Evolutionary conservation across 2,797 vertebrate genomes (phyloP).

Genomic region (Ctenopoma multispine): DNA sequence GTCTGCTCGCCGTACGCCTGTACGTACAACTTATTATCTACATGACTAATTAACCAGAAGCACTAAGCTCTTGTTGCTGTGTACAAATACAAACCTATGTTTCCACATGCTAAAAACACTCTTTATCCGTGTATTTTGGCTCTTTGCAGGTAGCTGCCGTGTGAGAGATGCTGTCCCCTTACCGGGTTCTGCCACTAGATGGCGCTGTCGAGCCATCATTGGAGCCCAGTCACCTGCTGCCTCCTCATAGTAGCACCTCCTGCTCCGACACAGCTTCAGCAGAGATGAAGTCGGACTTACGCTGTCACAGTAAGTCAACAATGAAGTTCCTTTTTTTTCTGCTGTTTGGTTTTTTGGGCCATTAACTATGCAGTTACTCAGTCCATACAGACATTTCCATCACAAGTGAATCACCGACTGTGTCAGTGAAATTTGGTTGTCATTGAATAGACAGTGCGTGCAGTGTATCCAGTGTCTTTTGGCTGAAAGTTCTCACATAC

Average conservation of each 20-base stretch:
- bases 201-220: conserved; percentile 33
- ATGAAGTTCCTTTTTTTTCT: background rate
- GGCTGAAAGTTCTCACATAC: background rate
- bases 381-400: background rate
- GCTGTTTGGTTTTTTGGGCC: background rate
- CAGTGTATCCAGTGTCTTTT: background rate
- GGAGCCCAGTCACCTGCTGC: background rate
- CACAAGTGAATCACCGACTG: background rate
- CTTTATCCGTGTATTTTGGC: background rate
- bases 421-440: background rate
- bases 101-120: background rate
- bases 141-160: background rate
- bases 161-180: background rate
- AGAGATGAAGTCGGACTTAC: no score
- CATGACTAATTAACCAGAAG: background rate
- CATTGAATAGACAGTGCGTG: background rate
- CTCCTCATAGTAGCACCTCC: background rate
- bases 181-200: conserved; percentile 45
- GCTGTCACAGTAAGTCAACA: background rate
- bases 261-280: background rate
- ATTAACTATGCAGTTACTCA: background rate
- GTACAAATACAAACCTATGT: background rate
- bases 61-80: no score
- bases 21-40: background rate
- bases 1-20: background rate